Evolutionary conservation across 2,797 vertebrate genomes (phyloP).

Genomic region (Hylomyscus alleni): DNA sequence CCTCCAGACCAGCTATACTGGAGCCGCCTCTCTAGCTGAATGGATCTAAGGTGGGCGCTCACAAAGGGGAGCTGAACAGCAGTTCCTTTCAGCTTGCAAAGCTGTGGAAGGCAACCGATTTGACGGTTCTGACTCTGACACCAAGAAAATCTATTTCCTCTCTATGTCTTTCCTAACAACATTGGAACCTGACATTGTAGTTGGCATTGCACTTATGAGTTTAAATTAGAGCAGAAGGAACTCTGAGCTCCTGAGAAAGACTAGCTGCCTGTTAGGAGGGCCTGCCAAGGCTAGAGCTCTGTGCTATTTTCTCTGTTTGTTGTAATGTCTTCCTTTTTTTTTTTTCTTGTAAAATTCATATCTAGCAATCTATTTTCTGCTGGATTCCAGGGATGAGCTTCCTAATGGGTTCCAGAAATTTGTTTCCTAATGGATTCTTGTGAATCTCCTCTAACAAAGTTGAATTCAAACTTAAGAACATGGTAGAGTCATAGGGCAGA

Average conservation of each 20-base stretch:
- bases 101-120: background rate
- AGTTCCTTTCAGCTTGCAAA: background rate
- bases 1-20: background rate
- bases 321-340: background rate
- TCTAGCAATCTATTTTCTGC: background rate
- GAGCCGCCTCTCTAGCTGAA: too few species aligned
- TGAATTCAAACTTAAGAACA: background rate
- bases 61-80: background rate
- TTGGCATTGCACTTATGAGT: background rate
- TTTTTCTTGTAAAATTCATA: background rate
- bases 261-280: background rate
- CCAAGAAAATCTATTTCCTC: background rate
- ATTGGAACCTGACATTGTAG: background rate
- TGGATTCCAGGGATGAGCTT: background rate
- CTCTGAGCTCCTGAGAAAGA: conserved; percentile 4
- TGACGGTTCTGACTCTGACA: background rate
- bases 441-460: background rate
- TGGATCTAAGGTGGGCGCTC: background rate
- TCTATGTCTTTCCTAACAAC: background rate
- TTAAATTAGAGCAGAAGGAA: background rate
- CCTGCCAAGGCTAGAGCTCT: background rate
- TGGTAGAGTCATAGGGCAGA: background rate
- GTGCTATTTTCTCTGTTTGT: background rate
- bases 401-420: background rate
- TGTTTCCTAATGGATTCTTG: background rate